Conservation (phyloP, 1,140 invertebrate species). For the Cydia amplana region DNA sequence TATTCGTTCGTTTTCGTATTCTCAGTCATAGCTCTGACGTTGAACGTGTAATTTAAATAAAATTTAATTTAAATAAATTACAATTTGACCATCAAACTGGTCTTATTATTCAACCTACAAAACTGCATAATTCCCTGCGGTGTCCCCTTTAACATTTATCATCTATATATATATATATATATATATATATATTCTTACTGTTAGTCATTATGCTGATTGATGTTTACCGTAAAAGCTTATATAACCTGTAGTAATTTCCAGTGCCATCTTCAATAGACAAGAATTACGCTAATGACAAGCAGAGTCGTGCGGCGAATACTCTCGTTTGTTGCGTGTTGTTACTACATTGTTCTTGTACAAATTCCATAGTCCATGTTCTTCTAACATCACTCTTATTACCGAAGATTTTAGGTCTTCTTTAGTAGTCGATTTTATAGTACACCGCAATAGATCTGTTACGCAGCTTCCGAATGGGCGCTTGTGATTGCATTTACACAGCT, state of each 20-base stretch:
- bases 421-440: neutral
- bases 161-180: too few species aligned
- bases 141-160: neutral
- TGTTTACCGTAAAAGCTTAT: neutral
- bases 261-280: constrained; percentile 7
- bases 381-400: neutral
- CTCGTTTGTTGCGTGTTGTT: constrained; percentile 24
- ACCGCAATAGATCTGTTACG: neutral
- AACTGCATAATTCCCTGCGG: too few species aligned
- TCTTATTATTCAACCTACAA: too few species aligned
- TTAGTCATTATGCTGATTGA: neutral
- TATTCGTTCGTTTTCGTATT: too few species aligned
- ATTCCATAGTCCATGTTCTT: neutral
- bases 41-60: too few species aligned
- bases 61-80: too few species aligned
- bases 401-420: neutral
- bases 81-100: too few species aligned
- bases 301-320: constrained; percentile 6
- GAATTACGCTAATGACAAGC: constrained; percentile 2
- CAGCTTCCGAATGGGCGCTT: neutral
- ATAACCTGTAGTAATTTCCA: neutral
- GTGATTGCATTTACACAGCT: constrained; percentile 12
- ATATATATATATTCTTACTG: too few species aligned
- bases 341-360: constrained; percentile 1
- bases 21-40: too few species aligned